Conservation (phyloP, 2,888 invertebrate genomes). For the Coleophora flavipennella region DNA sequence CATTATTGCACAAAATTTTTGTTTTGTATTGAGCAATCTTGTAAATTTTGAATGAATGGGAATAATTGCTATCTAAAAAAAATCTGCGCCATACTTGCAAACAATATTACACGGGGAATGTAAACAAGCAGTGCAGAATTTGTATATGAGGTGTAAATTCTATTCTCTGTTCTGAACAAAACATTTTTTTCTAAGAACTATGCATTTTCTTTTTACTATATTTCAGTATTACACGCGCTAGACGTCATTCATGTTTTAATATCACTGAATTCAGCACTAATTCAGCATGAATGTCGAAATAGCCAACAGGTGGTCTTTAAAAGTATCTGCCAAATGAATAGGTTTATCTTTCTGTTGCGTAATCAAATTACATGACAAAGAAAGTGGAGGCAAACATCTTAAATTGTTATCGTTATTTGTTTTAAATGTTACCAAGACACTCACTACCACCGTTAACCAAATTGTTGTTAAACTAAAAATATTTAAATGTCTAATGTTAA, state of each 20-base stretch:
- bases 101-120: too few species aligned
- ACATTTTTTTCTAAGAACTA: constrained; percentile 24
- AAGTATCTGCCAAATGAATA: constrained; percentile 15
- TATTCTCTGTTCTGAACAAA: not conserved
- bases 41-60: too few species aligned
- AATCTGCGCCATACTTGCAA: too few species aligned
- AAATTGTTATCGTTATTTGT: constrained; percentile 13
- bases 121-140: too few species aligned
- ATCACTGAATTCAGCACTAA: constrained; percentile 8
- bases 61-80: too few species aligned
- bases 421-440: constrained; percentile 17
- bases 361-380: constrained; percentile 48
- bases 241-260: constrained; percentile 35
- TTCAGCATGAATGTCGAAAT: constrained; percentile 38
- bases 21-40: too few species aligned
- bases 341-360: constrained; percentile 42
- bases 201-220: constrained; percentile 28
- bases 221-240: constrained; percentile 25
- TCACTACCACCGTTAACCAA: constrained; percentile 41
- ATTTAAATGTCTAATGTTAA: constrained; percentile 45
- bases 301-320: constrained; percentile 31
- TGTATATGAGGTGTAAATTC: not conserved
- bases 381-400: constrained; percentile 25
- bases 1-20: too few species aligned
- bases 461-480: constrained; percentile 35